Evolutionary conservation across 2,797 vertebrate species (phyloP), one percentile per base, ranked within the genome.

Genomic region (Anguilla anguilla): DNA sequence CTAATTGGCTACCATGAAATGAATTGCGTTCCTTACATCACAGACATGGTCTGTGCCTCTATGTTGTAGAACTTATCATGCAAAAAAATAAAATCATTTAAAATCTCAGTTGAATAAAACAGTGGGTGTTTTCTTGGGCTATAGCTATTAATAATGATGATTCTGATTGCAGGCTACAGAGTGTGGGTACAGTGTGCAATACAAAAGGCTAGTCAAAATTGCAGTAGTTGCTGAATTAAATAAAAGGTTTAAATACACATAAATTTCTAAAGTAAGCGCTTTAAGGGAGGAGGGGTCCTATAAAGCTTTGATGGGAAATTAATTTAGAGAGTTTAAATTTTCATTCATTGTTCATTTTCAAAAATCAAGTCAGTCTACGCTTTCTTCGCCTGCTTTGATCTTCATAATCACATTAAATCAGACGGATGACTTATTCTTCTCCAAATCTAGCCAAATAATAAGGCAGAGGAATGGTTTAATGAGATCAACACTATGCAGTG

Each of bases 401-500:
- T 92, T 90, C 93, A 92, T 97, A 97, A 98, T 98, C 95, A 95
- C 93, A 96, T 95, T 96, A 95, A 94, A 92, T 93, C 95, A 93
- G 92, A 95, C 92, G 91, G 92, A 95, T 96, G 95, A 93, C 94
- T 95, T 95, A 92, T 93, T 94, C 93, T 95, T 96, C 93, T 92
- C 90, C 57, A 90, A 92, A 94, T 91, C 87, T 51, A 11, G 61
- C 86, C 89, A 86, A 91, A 91, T 95, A 96, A 96, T 96, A 95
- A 96, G 95, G 94, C 95, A 95, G 94, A 95, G 91, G 95, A 96
- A 96, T 96, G 94, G 92, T 97, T 96, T 96, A 97, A 97, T 95
- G 94, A 96, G 96, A 97, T 97, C 97, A 96, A 97, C 96, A 96
- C 96, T 96, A 96, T 96, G 96, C 96, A 93, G 94, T 95, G 94